Conservation (phyloP, 1,140 invertebrate genomes). For the Mya arenaria region DNA sequence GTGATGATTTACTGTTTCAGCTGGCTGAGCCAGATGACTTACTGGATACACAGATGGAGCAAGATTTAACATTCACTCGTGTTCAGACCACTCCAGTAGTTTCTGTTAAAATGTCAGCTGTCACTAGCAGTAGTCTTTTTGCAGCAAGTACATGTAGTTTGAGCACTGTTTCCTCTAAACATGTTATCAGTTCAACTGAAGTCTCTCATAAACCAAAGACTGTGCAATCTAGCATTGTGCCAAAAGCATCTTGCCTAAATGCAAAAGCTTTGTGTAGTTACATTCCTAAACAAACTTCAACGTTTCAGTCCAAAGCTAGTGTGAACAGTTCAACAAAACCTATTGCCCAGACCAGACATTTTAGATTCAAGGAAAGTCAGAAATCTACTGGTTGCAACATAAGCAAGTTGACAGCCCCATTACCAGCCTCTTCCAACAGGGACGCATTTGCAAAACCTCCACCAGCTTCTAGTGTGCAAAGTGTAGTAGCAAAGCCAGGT, state of each 20-base stretch:
- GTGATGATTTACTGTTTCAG: slow-evolving; percentile 72
- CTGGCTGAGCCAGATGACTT: slow-evolving; percentile 69
- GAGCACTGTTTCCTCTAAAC: too few relatives aligned
- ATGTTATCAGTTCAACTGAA: too few relatives aligned
- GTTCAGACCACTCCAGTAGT: too few relatives aligned
- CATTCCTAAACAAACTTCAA: neutral
- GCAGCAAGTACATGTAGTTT: too few relatives aligned
- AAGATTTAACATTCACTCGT: too few relatives aligned
- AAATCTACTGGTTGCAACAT: neutral
- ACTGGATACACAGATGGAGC: slow-evolving; percentile 71
- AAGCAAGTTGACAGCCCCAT: neutral
- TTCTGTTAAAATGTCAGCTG: too few relatives aligned
- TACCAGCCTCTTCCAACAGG: neutral
- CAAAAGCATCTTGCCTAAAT: too few relatives aligned
- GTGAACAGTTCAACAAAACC: neutral
- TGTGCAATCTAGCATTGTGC: too few relatives aligned
- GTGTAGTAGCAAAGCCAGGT: too few relatives aligned
- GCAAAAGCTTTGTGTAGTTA: neutral
- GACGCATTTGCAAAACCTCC: neutral
- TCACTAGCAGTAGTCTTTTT: too few relatives aligned
- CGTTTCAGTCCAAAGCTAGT: neutral
- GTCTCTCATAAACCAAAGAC: too few relatives aligned
- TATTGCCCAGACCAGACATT: neutral
- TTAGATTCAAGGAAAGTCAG: slow-evolving; percentile 4
- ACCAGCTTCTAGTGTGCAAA: neutral